Evolutionary conservation across 2,797 vertebrate genomes (phyloP).

Genomic region (Catostomus latipinnis): DNA sequence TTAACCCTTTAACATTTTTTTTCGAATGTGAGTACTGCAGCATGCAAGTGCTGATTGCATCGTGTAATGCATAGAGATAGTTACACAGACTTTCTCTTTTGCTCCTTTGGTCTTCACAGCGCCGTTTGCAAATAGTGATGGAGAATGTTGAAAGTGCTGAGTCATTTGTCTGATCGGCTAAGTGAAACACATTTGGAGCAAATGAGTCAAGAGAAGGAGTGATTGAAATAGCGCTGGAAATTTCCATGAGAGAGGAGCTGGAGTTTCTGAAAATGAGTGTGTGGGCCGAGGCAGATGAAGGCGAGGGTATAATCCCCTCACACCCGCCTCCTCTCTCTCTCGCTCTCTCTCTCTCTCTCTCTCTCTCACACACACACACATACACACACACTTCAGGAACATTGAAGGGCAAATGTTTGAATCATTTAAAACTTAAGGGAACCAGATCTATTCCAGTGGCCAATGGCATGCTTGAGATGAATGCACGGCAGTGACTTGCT

Average conservation of each 20-base stretch:
- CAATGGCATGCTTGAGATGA: slow-evolving; percentile 59
- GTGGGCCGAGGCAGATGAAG: slow-evolving; percentile 53
- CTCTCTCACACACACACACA: slow-evolving; percentile 22
- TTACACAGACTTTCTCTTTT: slow-evolving; percentile 9
- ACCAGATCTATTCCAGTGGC: slow-evolving; percentile 74
- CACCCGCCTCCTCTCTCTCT: background rate
- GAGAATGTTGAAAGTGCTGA: slow-evolving; percentile 47
- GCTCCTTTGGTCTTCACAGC: background rate
- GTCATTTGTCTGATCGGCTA: slow-evolving; percentile 42
- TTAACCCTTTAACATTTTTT: too few species aligned
- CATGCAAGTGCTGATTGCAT: background rate
- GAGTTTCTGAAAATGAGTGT: slow-evolving; percentile 12
- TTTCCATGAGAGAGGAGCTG: slow-evolving; percentile 23
- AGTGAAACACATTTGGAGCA: slow-evolving; percentile 44
- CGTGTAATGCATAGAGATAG: background rate
- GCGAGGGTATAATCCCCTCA: slow-evolving; percentile 50
- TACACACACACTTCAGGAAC: slow-evolving; percentile 64
- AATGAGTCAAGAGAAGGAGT: slow-evolving; percentile 45
- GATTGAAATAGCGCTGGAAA: slow-evolving; percentile 42
- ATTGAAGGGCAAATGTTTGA: slow-evolving; percentile 77
- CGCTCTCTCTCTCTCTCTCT: too few species aligned
- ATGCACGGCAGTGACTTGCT: slow-evolving; percentile 14
- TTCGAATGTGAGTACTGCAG: too few species aligned
- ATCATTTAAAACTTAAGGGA: slow-evolving; percentile 82
- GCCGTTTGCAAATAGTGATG: slow-evolving; percentile 19